Conservation (phyloP, 2,888 invertebrate species). For the Tinea semifulvella region DNA sequence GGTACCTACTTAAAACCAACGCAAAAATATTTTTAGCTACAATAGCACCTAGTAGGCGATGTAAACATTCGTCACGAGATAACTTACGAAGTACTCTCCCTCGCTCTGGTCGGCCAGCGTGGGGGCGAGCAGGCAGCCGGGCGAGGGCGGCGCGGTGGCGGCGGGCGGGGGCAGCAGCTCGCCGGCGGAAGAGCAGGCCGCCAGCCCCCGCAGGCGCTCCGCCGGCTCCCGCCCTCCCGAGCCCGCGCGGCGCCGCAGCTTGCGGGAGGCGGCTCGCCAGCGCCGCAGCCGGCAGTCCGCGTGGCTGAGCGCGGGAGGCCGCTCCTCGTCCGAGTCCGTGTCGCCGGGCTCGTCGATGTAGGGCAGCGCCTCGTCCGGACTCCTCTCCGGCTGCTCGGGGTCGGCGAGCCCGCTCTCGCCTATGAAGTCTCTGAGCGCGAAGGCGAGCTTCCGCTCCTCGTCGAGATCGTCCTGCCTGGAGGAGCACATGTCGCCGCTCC, state of each 20-base stretch:
- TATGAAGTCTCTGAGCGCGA: constrained; percentile 48
- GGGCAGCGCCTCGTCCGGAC: constrained; percentile 34
- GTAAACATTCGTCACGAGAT: neutral
- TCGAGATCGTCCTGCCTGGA: constrained; percentile 33
- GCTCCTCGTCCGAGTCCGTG: constrained; percentile 44
- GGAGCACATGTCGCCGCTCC: constrained; percentile 25
- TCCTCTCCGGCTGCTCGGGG: constrained; percentile 34
- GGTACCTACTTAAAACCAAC: no score
- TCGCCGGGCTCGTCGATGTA: constrained; percentile 49
- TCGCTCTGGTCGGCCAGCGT: constrained; percentile 54
- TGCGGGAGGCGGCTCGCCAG: constrained; percentile 60
- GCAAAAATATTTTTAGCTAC: no score
- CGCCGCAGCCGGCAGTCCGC: constrained; percentile 57
- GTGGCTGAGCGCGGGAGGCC: constrained; percentile 40
- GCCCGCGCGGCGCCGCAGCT: constrained; percentile 41
- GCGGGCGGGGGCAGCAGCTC: constrained; percentile 56
- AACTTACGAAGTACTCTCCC: constrained; percentile 53
- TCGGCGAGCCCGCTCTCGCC: constrained; percentile 29
- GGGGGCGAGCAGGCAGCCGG: constrained; percentile 50
- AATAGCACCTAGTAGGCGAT: no score
- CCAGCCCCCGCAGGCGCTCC: constrained; percentile 50
- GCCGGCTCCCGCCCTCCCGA: constrained; percentile 42
- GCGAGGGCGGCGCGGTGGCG: constrained; percentile 59
- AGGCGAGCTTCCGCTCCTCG: constrained; percentile 44
- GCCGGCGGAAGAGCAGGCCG: constrained; percentile 50